Evolutionary conservation across 2,797 vertebrate species (phyloP).

Genomic region (Clamator glandarius): DNA sequence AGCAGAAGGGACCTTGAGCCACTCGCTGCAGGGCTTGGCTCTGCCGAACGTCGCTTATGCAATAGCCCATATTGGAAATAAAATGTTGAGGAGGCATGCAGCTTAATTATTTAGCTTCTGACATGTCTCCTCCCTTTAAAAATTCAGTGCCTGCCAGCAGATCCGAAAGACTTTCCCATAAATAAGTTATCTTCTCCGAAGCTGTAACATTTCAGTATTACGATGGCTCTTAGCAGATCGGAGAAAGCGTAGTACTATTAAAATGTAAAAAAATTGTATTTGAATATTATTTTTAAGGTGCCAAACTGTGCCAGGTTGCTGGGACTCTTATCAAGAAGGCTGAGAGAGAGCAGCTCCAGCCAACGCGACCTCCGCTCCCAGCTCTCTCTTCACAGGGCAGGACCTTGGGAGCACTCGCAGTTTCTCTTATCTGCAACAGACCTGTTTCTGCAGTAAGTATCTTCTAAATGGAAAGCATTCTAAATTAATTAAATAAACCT

Average conservation of each 20-base stretch:
- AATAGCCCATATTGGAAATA: conserved; percentile 74
- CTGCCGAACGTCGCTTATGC: conserved; percentile 48
- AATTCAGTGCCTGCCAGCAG: conserved; percentile 69
- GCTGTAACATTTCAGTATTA: conserved; percentile 48
- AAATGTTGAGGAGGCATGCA: conserved; percentile 66
- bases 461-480: conserved; percentile 52
- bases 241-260: neutral
- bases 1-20: neutral
- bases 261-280: neutral
- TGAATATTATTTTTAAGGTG: conserved; percentile 1
- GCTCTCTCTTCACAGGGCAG: neutral
- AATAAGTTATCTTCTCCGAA: conserved; percentile 72
- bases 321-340: neutral
- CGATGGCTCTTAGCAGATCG: conserved; percentile 23
- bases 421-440: conserved; percentile 37
- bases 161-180: conserved; percentile 68
- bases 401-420: neutral
- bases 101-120: conserved; percentile 73
- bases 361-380: neutral
- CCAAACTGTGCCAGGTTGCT: neutral
- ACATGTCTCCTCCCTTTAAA: conserved; percentile 71
- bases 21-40: too few species aligned
- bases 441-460: conserved; percentile 17
- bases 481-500: conserved; percentile 60
- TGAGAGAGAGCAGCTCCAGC: neutral